Percentiles rank a stretch among this genome's conserved stretches.
Conservation (phyloP, 2,888 invertebrate species). For the Synanthedon myopaeformis region DNA sequence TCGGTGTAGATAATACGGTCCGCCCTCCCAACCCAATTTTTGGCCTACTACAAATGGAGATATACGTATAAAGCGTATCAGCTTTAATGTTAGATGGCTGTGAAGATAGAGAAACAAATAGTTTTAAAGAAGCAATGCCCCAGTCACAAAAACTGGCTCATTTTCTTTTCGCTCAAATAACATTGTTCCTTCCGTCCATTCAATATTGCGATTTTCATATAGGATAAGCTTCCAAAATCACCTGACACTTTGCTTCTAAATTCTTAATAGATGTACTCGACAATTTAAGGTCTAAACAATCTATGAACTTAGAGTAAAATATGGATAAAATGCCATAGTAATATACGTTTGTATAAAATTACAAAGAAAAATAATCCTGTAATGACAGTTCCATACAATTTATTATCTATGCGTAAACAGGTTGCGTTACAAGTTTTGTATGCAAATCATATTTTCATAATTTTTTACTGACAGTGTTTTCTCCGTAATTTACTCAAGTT, state of each 20-base stretch:
- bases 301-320: too few relatives aligned
- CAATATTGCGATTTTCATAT: conserved; percentile 46
- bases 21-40: background rate
- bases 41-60: conserved; percentile 22
- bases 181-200: conserved; percentile 62
- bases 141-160: conserved; percentile 16
- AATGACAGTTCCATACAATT: too few relatives aligned
- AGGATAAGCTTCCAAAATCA: conserved; percentile 39
- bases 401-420: too few relatives aligned
- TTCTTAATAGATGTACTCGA: conserved; percentile 1
- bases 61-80: conserved; percentile 20
- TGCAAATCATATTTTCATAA: too few relatives aligned
- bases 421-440: too few relatives aligned
- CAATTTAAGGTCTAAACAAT: background rate
- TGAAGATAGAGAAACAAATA: conserved; percentile 19
- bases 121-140: conserved; percentile 27
- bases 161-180: conserved; percentile 45
- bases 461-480: too few relatives aligned
- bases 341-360: too few relatives aligned
- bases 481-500: background rate
- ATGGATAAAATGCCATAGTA: too few relatives aligned
- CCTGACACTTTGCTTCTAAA: conserved; percentile 9
- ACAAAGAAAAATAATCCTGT: too few relatives aligned
- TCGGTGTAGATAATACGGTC: background rate
- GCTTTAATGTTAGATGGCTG: conserved; percentile 35